Evolutionary conservation across 2,888 invertebrate genomes (phyloP).

Genomic region (Andrena marginata): DNA sequence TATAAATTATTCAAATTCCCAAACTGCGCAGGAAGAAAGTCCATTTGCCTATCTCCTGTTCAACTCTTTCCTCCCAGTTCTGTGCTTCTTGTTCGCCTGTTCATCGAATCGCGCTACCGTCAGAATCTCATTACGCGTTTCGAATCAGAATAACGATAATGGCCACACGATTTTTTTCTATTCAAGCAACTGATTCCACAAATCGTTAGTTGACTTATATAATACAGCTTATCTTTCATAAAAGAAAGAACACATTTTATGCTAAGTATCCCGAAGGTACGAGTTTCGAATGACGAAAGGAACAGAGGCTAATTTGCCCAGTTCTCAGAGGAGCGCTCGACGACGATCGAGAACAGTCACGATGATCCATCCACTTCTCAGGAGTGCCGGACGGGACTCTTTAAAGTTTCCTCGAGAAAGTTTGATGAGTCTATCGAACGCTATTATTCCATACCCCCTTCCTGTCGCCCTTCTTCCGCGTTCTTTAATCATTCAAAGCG

Average conservation of each 20-base stretch:
- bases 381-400: conserved; percentile 66
- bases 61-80: conserved; percentile 50
- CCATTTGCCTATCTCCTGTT: conserved; percentile 47
- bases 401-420: conserved; percentile 79
- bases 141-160: too few species aligned
- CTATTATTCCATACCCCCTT: conserved; percentile 79
- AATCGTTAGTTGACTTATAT: too few species aligned
- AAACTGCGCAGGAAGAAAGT: conserved; percentile 52
- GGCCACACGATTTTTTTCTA: too few species aligned
- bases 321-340: conserved; percentile 7
- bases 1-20: conserved; percentile 80
- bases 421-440: conserved; percentile 85
- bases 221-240: too few species aligned
- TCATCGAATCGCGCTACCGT: too few species aligned
- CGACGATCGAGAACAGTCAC: conserved; percentile 38
- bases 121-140: too few species aligned
- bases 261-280: too few species aligned
- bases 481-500: conserved; percentile 85
- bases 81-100: neutral
- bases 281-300: neutral
- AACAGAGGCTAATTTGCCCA: conserved; percentile 25
- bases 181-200: too few species aligned
- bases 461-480: conserved; percentile 75
- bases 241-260: neutral
- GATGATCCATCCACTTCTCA: conserved; percentile 64